Evolutionary conservation across 1,140 invertebrate species (phyloP).

Genomic region (Psilanteris sp.): DNA sequence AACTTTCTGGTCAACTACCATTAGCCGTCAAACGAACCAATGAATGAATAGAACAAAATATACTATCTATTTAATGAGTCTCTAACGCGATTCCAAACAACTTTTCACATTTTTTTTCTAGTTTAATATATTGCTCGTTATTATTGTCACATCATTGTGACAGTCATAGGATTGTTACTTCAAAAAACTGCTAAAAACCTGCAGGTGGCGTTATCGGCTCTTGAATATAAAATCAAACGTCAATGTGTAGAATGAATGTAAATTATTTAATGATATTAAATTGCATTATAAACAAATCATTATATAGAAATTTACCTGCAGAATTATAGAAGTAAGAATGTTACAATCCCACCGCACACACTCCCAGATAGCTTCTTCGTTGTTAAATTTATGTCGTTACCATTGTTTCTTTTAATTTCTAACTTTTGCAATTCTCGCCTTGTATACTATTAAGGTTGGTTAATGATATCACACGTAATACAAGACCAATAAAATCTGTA

Average conservation of each 20-base stretch:
- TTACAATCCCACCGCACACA: slow-evolving; percentile 27
- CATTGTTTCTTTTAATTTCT: no score
- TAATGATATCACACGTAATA: slow-evolving; percentile 24
- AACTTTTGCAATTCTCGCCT: slow-evolving; percentile 27
- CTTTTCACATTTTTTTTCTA: slow-evolving; percentile 13
- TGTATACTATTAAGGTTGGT: slow-evolving; percentile 36
- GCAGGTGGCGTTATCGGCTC: no score
- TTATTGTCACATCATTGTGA: no score
- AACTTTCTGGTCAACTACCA: slow-evolving; percentile 79
- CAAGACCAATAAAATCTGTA: slow-evolving; percentile 18
- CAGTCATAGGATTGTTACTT: slow-evolving; percentile 26
- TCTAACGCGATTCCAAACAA: slow-evolving; percentile 41
- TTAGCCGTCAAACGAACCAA: slow-evolving; percentile 79
- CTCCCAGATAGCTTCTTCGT: slow-evolving; percentile 57
- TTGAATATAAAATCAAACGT: no score
- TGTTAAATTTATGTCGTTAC: no score
- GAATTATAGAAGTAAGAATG: no score
- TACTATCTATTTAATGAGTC: slow-evolving; percentile 71
- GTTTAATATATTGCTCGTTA: slow-evolving; percentile 4
- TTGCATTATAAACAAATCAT: no score
- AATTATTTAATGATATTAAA: no score
- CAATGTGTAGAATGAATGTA: no score
- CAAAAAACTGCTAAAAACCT: background rate
- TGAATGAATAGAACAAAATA: slow-evolving; percentile 78
- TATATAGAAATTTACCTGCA: no score